A percentile compares a stretch with the other conserved stretches of the same genome.
phyloP scores from a whole-genome alignment of 2,888 invertebrate species.

The Sarcophaga caerulescens region DNA sequence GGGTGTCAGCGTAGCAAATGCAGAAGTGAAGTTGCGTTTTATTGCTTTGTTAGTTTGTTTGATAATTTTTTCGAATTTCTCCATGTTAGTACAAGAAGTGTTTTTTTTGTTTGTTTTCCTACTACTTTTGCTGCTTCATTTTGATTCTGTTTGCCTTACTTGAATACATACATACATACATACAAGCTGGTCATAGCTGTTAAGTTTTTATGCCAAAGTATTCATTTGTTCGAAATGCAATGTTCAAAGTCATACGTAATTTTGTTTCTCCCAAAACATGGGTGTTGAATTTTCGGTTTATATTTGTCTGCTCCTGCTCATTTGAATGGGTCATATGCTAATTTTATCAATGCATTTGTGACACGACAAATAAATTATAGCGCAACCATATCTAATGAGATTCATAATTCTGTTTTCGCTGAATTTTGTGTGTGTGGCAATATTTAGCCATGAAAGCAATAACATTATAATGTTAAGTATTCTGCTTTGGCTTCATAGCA shows the following conservation, averaged over 20 bases:
- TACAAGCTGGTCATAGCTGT: neutral
- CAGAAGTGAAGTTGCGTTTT: slow-evolving; percentile 44
- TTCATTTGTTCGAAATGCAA: slow-evolving; percentile 22
- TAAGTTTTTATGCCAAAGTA: neutral
- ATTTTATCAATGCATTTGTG: neutral
- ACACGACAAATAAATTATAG: neutral
- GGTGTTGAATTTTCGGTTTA: slow-evolving; percentile 2
- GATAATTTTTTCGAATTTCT: neutral
- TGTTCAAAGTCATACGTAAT: slow-evolving; percentile 35
- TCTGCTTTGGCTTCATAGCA: no score
- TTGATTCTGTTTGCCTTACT: slow-evolving; percentile 23
- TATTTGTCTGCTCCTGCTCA: slow-evolving; percentile 3
- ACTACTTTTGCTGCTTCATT: slow-evolving; percentile 10
- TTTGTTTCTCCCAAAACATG: slow-evolving; percentile 27
- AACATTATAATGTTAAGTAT: no score
- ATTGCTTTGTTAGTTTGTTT: slow-evolving; percentile 43
- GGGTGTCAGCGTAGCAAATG: neutral
- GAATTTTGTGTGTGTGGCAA: no score
- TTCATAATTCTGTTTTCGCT: neutral
- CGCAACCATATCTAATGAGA: neutral
- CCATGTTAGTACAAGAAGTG: neutral
- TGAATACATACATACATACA: neutral
- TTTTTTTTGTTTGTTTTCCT: neutral
- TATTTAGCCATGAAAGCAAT: no score
- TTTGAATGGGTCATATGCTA: slow-evolving; percentile 1